These are phyloP conservation scores for Bombus polaris DNA, from an alignment of 1,140 invertebrate genomes.

Conservation along the genomic window DNA sequence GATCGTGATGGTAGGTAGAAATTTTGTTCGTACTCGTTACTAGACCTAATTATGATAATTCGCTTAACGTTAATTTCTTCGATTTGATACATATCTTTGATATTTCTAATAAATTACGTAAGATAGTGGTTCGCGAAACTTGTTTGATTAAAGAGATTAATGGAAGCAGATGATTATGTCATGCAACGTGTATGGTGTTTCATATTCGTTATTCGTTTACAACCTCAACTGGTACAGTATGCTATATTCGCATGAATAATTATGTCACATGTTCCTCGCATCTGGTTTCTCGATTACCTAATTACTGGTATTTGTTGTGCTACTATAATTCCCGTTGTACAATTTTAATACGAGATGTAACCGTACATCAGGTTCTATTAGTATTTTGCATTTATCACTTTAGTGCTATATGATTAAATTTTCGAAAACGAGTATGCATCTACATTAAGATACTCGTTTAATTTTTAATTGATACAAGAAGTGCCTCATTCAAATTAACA, in stretches of 20 bases:
- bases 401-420: neutral
- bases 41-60: too few relatives aligned
- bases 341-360: neutral
- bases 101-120: too few relatives aligned
- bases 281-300: neutral
- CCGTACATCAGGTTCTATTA: neutral
- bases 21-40: neutral
- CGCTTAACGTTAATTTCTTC: too few relatives aligned
- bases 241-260: constrained; percentile 7
- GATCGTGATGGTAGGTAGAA: neutral
- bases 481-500: too few relatives aligned
- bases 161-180: neutral
- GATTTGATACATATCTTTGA: too few relatives aligned
- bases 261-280: neutral
- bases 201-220: constrained; percentile 7
- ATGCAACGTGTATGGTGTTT: neutral
- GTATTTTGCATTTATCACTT: neutral
- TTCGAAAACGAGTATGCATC: too few relatives aligned
- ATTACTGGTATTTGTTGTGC: constrained; percentile 9
- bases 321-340: neutral
- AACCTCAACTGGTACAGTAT: neutral
- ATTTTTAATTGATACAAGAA: too few relatives aligned
- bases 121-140: too few relatives aligned
- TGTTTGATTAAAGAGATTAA: neutral
- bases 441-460: too few relatives aligned